A percentile compares a stretch with the other conserved stretches of the same genome.
Evolutionary conservation across 2,888 invertebrate genomes (phyloP).

Genomic region (Laspeyria flexula): DNA sequence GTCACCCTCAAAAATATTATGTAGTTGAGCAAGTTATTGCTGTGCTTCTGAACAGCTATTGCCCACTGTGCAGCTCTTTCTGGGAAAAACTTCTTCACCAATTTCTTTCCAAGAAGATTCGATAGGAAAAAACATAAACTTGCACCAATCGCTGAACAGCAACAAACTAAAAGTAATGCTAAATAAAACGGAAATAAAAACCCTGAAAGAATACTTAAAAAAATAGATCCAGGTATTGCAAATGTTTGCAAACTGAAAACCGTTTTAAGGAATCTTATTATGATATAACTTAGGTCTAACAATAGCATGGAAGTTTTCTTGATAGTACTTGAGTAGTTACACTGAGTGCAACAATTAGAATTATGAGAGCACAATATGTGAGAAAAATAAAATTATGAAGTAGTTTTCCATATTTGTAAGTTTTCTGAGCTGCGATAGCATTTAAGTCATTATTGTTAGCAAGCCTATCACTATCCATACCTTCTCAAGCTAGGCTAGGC

Average conservation of each 20-base stretch:
- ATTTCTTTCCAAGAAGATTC: constrained; percentile 93
- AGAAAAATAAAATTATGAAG: too few species aligned
- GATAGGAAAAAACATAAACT: constrained; percentile 98
- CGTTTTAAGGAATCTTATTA: constrained; percentile 57
- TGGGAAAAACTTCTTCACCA: constrained; percentile 96
- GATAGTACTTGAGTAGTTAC: too few species aligned
- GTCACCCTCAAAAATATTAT: constrained; percentile 98
- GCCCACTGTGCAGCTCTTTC: constrained; percentile 95
- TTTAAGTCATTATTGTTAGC: too few species aligned
- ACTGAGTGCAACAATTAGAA: too few species aligned
- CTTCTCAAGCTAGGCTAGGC: too few species aligned
- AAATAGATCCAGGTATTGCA: constrained; percentile 99
- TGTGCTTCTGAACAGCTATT: constrained; percentile 92
- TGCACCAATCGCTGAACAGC: constrained; percentile 98
- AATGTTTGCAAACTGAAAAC: constrained; percentile 96
- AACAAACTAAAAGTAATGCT: constrained; percentile 95
- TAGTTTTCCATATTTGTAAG: too few species aligned
- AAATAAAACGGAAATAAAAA: constrained; percentile 97
- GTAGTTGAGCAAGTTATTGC: constrained; percentile 96
- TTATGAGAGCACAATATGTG: too few species aligned
- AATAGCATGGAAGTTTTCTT: too few species aligned
- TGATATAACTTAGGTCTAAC: background rate
- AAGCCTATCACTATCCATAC: too few species aligned
- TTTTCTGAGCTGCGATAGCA: too few species aligned
- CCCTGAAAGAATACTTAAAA: constrained; percentile 98